Evolutionary conservation across 2,888 invertebrate species (phyloP).

Genomic region (Xylota sylvarum): DNA sequence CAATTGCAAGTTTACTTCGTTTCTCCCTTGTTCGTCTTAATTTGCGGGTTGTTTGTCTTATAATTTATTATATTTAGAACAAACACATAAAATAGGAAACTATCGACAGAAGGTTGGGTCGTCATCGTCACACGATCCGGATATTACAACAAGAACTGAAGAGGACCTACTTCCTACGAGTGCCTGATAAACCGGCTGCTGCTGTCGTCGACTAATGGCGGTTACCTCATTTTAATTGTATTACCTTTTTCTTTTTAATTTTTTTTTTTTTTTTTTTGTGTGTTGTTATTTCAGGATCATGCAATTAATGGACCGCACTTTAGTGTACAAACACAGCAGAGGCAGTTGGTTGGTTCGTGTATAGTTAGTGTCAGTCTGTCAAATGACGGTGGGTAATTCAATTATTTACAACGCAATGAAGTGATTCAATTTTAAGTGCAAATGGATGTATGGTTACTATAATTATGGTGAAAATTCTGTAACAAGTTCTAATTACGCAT

Average conservation of each 20-base stretch:
- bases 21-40: conserved; percentile 16
- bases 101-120: background rate
- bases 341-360: no score
- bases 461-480: conserved; percentile 4
- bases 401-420: conserved; percentile 37
- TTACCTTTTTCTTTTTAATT: conserved; percentile 9
- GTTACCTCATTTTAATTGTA: conserved; percentile 36
- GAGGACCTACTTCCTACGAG: background rate
- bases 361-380: conserved; percentile 10
- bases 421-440: conserved; percentile 41
- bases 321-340: conserved; percentile 22
- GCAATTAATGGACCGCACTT: conserved; percentile 44
- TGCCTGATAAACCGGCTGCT: background rate
- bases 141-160: conserved; percentile 19
- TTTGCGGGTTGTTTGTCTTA: conserved; percentile 41
- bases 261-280: background rate
- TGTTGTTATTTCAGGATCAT: conserved; percentile 25
- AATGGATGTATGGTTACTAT: conserved; percentile 20
- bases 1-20: conserved; percentile 9
- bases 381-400: conserved; percentile 24
- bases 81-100: conserved; percentile 13
- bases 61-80: conserved; percentile 45
- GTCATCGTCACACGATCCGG: background rate
- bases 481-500: background rate
- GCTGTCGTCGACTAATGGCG: conserved; percentile 4